Base-by-base conservation (phyloP, 2,113 vertebrate species). In the Hylia prasina region DNA sequence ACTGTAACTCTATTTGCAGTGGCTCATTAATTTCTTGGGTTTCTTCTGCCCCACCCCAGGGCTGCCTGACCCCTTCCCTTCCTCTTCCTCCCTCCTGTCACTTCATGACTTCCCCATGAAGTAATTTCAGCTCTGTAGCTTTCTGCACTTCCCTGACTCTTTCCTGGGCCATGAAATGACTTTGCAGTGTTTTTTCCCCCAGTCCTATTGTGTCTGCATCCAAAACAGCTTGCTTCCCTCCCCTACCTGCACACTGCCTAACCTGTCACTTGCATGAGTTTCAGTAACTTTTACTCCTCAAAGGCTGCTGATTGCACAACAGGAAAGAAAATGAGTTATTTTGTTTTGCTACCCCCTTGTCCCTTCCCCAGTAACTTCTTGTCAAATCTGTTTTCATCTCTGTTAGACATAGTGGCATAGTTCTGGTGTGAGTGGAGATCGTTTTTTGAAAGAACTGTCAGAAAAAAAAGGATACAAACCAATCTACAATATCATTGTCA, bases 1-100 rank as follows among this genome's bases (percentile, higher is more conserved):
- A 27, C 0, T 1, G 1, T 3, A 31, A 15, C 23, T 68, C 25
- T 66, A 3, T 78, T 87, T 0, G 2, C n/a, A 27, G 1, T 22
- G 37, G 30, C 50, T 81, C 30, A 23, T 39, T 48, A 77, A 65
- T n/a, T 27, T 69, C 27, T 50, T 4, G 13, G 45, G 5, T 65
- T 77, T 70, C 33, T 48, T 57, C 22, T 85, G 65, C 50, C 56
- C 33, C 53, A 37, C 61, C 22, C 18, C 20, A 13, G 11, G 31
- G 19, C 50, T 78, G 40, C 64, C 27, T 20, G 6, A n/a, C 35
- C 35, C 24, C 21, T 86, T 64, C 39, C 22, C 25, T 92, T 88
- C 65, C 31, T 66, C 33, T 93, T 72, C 54, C 48, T 90, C 37
- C 37, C 37, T 78, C 27, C 51, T 86, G 42, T 91, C 11, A 10